A percentile compares a stretch with the other conserved stretches of the same genome.
phyloP scores from a whole-genome alignment of 2,888 invertebrate species.

The Tricholauxania praeusta region DNA sequence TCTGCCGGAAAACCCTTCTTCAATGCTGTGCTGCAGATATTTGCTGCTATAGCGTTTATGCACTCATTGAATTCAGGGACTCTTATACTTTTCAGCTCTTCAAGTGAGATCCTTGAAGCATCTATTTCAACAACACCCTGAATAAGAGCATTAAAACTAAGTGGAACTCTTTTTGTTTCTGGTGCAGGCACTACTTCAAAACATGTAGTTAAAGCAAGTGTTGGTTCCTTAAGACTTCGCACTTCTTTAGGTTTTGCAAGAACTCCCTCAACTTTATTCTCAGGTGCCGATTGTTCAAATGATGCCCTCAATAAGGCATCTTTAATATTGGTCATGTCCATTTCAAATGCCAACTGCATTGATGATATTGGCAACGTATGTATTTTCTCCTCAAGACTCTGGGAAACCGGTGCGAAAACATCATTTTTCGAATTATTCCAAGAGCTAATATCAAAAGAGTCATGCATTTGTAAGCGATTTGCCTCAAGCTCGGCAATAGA shows the following conservation, averaged over 20 bases:
- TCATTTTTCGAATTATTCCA: constrained; percentile 27
- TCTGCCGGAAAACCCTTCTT: constrained; percentile 51
- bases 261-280: neutral
- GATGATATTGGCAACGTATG: constrained; percentile 56
- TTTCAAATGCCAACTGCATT: constrained; percentile 59
- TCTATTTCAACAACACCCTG: constrained; percentile 55
- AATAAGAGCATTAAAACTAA: constrained; percentile 57
- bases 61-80: constrained; percentile 56
- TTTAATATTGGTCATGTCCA: constrained; percentile 58
- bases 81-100: constrained; percentile 44
- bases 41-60: constrained; percentile 58
- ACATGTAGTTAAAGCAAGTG: constrained; percentile 26
- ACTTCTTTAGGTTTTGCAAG: constrained; percentile 14
- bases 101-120: constrained; percentile 49
- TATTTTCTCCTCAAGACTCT: constrained; percentile 47
- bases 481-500: constrained; percentile 35
- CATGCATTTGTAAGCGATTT: constrained; percentile 26
- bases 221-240: constrained; percentile 37
- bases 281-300: neutral
- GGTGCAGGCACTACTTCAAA: constrained; percentile 17
- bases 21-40: constrained; percentile 57
- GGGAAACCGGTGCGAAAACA: constrained; percentile 45
- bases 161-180: constrained; percentile 47
- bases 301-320: constrained; percentile 49
- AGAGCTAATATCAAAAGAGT: constrained; percentile 26